Percentiles rank a stretch among this genome's conserved stretches.
phyloP scores from a whole-genome alignment of 1,140 invertebrate species.

The Aphidius gifuensis region DNA sequence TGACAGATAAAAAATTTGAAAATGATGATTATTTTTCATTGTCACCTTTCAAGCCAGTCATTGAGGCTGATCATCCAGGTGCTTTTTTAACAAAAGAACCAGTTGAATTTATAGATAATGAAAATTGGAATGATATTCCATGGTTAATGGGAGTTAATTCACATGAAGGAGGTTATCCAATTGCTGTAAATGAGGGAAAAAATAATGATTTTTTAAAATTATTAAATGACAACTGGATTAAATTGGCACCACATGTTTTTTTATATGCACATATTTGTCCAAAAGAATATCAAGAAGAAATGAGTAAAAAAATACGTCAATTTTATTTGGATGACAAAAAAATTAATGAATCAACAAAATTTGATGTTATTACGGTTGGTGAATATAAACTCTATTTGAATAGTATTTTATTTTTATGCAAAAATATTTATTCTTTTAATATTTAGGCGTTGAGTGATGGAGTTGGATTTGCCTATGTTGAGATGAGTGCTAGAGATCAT shows the following conservation, averaged over 20 bases:
- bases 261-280: conserved; percentile 60
- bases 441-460: conserved; percentile 66
- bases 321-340: conserved; percentile 60
- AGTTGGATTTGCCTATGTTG: conserved; percentile 57
- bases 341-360: conserved; percentile 53
- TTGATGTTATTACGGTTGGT: conserved; percentile 57
- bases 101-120: conserved; percentile 46
- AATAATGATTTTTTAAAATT: conserved; percentile 13
- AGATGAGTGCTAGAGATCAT: conserved; percentile 48
- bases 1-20: conserved; percentile 43
- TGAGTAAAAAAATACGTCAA: conserved; percentile 56
- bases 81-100: conserved; percentile 64
- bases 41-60: conserved; percentile 68
- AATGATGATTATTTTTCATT: conserved; percentile 67
- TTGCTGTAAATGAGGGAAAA: background rate
- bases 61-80: conserved; percentile 62
- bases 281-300: conserved; percentile 38
- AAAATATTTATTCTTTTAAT: conserved; percentile 18
- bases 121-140: conserved; percentile 57
- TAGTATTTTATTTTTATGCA: background rate
- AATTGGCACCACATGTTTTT: conserved; percentile 58
- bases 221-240: conserved; percentile 58
- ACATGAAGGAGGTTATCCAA: conserved; percentile 57
- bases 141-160: conserved; percentile 66
- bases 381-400: background rate